phyloP scores from a whole-genome alignment of 2,113 vertebrate genomes.

The Desmodus rotundus region DNA sequence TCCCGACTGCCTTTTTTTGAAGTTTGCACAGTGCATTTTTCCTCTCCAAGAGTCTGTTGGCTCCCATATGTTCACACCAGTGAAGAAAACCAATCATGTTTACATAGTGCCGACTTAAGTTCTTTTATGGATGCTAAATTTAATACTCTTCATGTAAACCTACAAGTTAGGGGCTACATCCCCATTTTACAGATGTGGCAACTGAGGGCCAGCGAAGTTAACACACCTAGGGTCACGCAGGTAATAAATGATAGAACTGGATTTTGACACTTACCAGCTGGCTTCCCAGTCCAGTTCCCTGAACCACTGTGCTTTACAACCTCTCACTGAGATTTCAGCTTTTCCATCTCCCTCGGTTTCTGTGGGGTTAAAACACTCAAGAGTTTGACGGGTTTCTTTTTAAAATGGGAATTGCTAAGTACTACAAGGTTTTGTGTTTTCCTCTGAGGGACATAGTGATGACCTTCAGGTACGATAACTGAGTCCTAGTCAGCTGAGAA shows the following conservation, averaged over 20 bases:
- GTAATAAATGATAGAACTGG: background rate
- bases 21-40: background rate
- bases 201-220: background rate
- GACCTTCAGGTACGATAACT: background rate
- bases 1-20: background rate
- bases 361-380: background rate
- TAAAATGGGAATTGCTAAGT: background rate
- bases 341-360: background rate
- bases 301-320: background rate
- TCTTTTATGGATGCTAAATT: background rate
- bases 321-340: background rate
- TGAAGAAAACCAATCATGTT: background rate
- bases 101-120: background rate
- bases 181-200: background rate
- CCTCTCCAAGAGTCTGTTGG: background rate
- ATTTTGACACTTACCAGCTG: background rate
- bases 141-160: background rate
- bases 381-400: background rate
- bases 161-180: background rate
- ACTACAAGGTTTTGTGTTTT: background rate
- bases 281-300: background rate
- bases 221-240: background rate
- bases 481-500: background rate
- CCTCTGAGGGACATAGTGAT: background rate
- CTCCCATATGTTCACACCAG: fast-evolving